A percentile compares a stretch with the other conserved stretches of the same genome.
Conservation (phyloP, 2,113 vertebrate species). For the Silurus asotus region DNA sequence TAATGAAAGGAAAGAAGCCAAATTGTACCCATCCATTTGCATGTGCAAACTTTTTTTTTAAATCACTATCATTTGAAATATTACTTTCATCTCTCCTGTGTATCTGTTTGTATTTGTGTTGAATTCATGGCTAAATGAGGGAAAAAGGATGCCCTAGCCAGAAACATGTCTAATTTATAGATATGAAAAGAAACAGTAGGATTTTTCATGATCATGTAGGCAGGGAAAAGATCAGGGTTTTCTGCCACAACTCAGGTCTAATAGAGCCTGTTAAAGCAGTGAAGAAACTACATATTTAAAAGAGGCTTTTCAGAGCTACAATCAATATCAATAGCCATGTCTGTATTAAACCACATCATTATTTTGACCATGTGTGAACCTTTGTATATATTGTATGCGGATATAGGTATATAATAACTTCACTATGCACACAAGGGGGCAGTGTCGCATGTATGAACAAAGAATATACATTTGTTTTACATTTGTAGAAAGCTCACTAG, state of each 20-base stretch:
- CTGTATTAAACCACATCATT: not conserved
- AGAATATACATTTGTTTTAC: not conserved
- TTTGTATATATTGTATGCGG: not conserved
- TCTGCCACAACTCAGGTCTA: not conserved
- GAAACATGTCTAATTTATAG: not conserved
- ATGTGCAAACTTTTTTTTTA: slow-evolving; percentile 12
- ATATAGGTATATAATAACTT: not conserved
- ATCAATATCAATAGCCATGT: slow-evolving; percentile 19
- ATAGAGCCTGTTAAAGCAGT: not conserved
- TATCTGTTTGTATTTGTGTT: not conserved
- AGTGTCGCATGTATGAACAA: not conserved
- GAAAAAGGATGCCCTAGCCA: not conserved
- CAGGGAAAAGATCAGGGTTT: not conserved
- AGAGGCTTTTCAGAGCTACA: not conserved
- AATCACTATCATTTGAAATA: slow-evolving; percentile 29
- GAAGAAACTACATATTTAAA: not conserved
- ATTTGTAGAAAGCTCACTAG: not conserved
- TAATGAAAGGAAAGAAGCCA: not conserved
- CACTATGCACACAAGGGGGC: not conserved
- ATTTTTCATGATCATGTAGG: not conserved
- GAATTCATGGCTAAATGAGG: slow-evolving; percentile 22
- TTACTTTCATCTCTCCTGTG: not conserved
- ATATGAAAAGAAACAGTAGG: not conserved
- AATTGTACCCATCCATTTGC: slow-evolving; percentile 39
- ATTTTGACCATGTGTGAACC: not conserved